Evolutionary conservation across 2,797 vertebrate genomes (phyloP).

Genomic region (Sparidentex hasta): DNA sequence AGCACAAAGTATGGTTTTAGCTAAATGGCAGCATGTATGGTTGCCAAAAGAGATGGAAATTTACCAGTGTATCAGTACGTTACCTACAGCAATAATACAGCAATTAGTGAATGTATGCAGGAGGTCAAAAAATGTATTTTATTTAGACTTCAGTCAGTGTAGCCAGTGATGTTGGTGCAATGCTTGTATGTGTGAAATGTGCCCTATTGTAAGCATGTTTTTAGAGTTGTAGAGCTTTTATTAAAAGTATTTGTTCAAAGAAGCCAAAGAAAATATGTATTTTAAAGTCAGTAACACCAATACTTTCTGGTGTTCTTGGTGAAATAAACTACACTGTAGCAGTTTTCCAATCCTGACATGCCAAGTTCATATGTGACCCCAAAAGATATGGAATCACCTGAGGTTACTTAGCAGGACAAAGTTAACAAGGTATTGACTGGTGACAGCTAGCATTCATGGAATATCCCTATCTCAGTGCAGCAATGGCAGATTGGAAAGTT

Average conservation of each 20-base stretch:
- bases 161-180: neutral
- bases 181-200: neutral
- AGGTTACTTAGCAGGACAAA: neutral
- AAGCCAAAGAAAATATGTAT: neutral
- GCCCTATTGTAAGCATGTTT: neutral
- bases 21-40: slow-evolving; percentile 10
- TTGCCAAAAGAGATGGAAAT: slow-evolving; percentile 23
- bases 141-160: neutral
- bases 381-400: neutral
- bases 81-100: neutral
- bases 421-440: neutral
- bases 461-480: neutral
- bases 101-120: neutral
- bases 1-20: slow-evolving; percentile 13
- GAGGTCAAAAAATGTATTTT: neutral
- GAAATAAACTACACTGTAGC: slow-evolving; percentile 1
- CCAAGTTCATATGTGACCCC: neutral
- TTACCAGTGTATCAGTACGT: slow-evolving; percentile 4
- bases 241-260: neutral
- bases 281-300: neutral
- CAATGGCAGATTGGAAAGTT: slow-evolving; percentile 10
- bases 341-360: too few relatives aligned
- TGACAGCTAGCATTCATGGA: neutral
- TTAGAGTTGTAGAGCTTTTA: neutral
- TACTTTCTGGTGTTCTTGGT: neutral